Conservation (phyloP, 1,140 invertebrate species). For the Micrasema minimum region DNA sequence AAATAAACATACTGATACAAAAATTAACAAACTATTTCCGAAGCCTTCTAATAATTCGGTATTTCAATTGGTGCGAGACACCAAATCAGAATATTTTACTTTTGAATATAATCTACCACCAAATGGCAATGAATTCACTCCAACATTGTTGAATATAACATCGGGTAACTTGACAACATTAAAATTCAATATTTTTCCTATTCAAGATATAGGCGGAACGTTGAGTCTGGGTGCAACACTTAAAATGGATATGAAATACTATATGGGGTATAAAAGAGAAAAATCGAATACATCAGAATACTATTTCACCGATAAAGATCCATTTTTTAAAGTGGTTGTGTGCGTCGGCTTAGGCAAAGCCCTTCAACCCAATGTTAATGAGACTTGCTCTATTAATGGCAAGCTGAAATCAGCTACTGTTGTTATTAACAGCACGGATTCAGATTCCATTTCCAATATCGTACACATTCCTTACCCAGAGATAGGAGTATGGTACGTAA, state of each 20-base stretch:
- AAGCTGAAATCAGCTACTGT: constrained; percentile 64
- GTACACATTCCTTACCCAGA: constrained; percentile 82
- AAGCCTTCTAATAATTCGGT: constrained; percentile 59
- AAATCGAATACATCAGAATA: constrained; percentile 56
- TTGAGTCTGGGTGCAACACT: constrained; percentile 73
- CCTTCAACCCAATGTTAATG: constrained; percentile 67
- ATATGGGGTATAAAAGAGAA: constrained; percentile 64
- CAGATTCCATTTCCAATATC: constrained; percentile 55
- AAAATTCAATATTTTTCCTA: constrained; percentile 73
- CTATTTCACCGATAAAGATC: constrained; percentile 60
- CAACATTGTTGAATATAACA: constrained; percentile 73
- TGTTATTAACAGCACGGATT: constrained; percentile 69
- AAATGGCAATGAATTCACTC: constrained; percentile 68
- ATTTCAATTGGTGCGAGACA: constrained; percentile 71
- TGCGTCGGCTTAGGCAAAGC: constrained; percentile 69
- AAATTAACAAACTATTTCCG: constrained; percentile 56
- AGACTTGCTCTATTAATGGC: constrained; percentile 68
- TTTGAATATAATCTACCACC: constrained; percentile 75
- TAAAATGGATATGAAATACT: constrained; percentile 66
- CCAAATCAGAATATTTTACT: constrained; percentile 75
- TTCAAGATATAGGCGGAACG: constrained; percentile 78
- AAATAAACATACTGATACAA: constrained; percentile 49
- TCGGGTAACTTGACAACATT: constrained; percentile 69
- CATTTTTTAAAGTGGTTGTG: constrained; percentile 66
- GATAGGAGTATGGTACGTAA: constrained; percentile 78